Percentiles rank a stretch among this genome's conserved stretches.
Conservation (phyloP, 2,888 invertebrate genomes). For the Yponomeuta evonymella region DNA sequence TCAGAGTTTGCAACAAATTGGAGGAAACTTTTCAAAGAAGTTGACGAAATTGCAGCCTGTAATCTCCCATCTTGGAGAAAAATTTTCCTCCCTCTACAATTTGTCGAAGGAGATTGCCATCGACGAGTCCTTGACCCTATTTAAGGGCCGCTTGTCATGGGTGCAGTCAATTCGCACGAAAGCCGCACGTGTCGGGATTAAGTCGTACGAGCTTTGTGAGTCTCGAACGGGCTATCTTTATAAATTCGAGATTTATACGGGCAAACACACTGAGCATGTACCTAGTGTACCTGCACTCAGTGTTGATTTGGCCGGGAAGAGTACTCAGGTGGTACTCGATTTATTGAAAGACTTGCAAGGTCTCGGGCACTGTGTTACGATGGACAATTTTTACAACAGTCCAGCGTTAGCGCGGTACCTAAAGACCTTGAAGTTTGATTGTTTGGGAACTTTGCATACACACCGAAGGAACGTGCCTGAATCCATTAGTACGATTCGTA, state of each 20-base stretch:
- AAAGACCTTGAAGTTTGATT: slow-evolving; percentile 25
- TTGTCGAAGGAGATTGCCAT: slow-evolving; percentile 19
- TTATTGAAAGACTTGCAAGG: slow-evolving; percentile 6
- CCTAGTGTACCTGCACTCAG: slow-evolving; percentile 9
- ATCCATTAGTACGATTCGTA: background rate
- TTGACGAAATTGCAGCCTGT: slow-evolving; percentile 17
- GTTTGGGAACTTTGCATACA: slow-evolving; percentile 26
- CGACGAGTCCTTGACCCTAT: slow-evolving; percentile 29
- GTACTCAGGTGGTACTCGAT: slow-evolving; percentile 20
- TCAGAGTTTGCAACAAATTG: slow-evolving; percentile 15
- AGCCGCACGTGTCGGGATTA: slow-evolving; percentile 25
- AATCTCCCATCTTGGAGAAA: background rate
- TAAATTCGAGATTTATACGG: slow-evolving; percentile 17
- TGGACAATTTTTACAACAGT: slow-evolving; percentile 11
- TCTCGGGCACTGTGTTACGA: slow-evolving; percentile 21
- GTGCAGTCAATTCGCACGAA: slow-evolving; percentile 24
- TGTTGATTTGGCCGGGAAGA: slow-evolving; percentile 22
- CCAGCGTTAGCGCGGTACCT: slow-evolving; percentile 19
- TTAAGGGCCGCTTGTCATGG: slow-evolving; percentile 26
- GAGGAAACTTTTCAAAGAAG: slow-evolving; percentile 21
- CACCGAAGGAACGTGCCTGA: slow-evolving; percentile 25
- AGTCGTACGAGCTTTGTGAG: slow-evolving; percentile 28
- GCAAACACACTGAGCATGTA: slow-evolving; percentile 16
- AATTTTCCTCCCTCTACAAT: background rate
- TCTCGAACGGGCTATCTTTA: slow-evolving; percentile 25